Evolutionary conservation across 2,888 invertebrate genomes (phyloP), one percentile per base, ranked within the genome.

Genomic region (Hirtodrosophila duncani): DNA sequence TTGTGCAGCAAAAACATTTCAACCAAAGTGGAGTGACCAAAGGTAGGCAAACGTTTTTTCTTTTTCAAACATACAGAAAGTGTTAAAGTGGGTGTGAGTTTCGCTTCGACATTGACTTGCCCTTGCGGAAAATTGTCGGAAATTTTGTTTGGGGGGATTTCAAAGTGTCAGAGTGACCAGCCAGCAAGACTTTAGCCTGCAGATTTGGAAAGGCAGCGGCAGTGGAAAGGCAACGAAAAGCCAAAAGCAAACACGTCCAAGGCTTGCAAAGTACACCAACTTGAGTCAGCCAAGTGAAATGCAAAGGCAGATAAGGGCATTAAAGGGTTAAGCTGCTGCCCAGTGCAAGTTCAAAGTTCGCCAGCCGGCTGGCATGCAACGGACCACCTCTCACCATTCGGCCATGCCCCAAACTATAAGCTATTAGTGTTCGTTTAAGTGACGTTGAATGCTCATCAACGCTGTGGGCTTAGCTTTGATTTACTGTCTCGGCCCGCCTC

Each of bases 381-480:
- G n/a, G n/a, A n/a, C n/a, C n/a, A n/a, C n/a, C n/a, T n/a, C n/a
- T n/a, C n/a, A n/a, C n/a, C n/a, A n/a, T n/a, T n/a, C n/a, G n/a
- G n/a, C n/a, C n/a, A n/a, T n/a, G n/a, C n/a, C n/a, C n/a, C n/a
- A n/a, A n/a, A n/a, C n/a, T n/a, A n/a, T n/a, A n/a, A n/a, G n/a
- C n/a, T n/a, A n/a, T n/a, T n/a, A n/a, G n/a, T n/a, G n/a, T n/a
- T n/a, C 51, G 55, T 39, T 70, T 52, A 70, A 67, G 45, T 65
- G 63, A 74, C 60, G 56, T 71, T 67, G 62, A 79, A 65, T 71
- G 81, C 60, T 58, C 81, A 72, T 74, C 72, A 74, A 68, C 69
- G 66, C 68, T 17, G 37, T 44, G 51, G 69, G 63, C 72, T 74
- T 77, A 74, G 78, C 78, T 65, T 80, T 74, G 72, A 74, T 74